Evolutionary conservation across 2,113 vertebrate species (phyloP).

Genomic region (Chauna torquata): DNA sequence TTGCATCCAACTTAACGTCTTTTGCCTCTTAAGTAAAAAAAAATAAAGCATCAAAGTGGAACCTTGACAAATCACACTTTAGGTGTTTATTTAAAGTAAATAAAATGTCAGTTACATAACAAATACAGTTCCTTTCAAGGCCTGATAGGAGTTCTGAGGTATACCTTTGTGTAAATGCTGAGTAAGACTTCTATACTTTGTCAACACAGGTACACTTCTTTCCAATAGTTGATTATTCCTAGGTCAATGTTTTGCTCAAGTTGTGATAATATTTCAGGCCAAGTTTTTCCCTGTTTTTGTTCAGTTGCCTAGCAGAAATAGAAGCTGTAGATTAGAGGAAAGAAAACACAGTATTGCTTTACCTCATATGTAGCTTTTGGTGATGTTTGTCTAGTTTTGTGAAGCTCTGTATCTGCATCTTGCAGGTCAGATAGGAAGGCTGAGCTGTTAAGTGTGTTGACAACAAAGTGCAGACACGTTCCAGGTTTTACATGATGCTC

Average conservation of each 20-base stretch:
- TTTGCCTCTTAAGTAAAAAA: not conserved
- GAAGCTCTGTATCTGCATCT: not conserved
- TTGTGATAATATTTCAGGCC: not conserved
- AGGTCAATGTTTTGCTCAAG: not conserved
- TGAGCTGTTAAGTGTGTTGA: not conserved
- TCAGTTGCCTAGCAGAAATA: not conserved
- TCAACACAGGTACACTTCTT: not conserved
- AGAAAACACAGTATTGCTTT: not conserved
- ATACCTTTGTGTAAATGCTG: not conserved
- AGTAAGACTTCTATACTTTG: not conserved
- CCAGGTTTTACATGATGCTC: not conserved
- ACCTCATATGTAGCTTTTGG: not conserved
- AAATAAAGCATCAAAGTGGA: not conserved
- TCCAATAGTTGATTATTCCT: not conserved
- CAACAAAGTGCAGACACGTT: accelerated
- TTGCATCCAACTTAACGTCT: not conserved
- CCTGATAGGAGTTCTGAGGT: not conserved
- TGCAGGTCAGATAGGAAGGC: not conserved
- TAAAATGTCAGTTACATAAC: not conserved
- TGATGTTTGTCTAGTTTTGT: not conserved
- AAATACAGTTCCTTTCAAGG: not conserved
- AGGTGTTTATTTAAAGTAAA: not conserved
- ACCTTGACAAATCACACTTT: not conserved
- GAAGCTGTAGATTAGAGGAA: not conserved
- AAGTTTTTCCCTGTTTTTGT: not conserved